Evolutionary conservation across 35 echinoderm and acorn worm genomes (phyloP).

Genomic region (Apostichopus parvimensis): DNA sequence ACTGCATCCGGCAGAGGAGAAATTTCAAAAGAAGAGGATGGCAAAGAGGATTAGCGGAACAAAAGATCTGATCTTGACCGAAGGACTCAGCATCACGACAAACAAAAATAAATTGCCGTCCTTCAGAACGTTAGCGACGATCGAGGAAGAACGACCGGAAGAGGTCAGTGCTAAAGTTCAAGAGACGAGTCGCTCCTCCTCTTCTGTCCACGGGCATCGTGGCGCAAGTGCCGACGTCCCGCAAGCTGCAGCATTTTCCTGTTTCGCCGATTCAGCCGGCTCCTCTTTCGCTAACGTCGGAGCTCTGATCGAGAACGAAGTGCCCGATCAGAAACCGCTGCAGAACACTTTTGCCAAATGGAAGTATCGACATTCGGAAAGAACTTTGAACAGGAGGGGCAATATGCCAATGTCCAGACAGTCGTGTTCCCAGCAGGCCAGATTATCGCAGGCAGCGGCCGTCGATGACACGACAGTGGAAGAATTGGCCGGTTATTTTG

Average conservation of each 20-base stretch:
- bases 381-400: not conserved
- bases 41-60: conserved; percentile 31
- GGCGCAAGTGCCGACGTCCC: not conserved
- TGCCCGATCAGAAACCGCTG: not conserved
- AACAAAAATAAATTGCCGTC: conserved; percentile 44
- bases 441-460: conserved; percentile 63
- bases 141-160: conserved; percentile 60
- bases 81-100: conserved; percentile 10
- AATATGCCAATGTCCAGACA: conserved; percentile 50
- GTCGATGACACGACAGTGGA: conserved; percentile 94
- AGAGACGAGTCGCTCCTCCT: not conserved
- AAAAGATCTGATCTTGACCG: conserved; percentile 42
- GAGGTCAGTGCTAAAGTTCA: not conserved
- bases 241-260: not conserved
- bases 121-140: conserved; percentile 71
- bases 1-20: conserved; percentile 45
- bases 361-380: conserved; percentile 5
- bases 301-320: not conserved
- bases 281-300: conserved; percentile 8
- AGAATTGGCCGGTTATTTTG: conserved; percentile 97
- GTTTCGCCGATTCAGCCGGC: not conserved
- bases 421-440: conserved; percentile 91
- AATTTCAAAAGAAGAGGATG: conserved; percentile 53
- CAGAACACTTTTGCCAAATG: not conserved
- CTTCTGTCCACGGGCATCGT: not conserved